Percentiles rank a stretch among this genome's conserved stretches.
Evolutionary conservation across 2,113 vertebrate species (phyloP).

Genomic region (Nestor notabilis): DNA sequence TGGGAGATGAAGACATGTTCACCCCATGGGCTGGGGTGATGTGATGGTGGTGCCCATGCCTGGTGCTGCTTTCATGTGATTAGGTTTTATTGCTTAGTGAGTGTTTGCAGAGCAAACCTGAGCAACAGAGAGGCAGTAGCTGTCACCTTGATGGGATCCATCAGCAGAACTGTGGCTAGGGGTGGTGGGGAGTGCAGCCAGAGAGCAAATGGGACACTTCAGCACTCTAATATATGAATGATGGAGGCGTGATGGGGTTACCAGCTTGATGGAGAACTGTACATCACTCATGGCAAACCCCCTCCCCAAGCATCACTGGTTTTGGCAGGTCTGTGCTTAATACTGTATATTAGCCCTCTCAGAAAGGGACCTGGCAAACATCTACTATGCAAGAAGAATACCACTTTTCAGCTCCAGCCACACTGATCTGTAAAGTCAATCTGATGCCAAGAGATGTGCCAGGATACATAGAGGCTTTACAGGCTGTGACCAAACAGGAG

Average conservation of each 20-base stretch:
- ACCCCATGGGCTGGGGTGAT: background rate
- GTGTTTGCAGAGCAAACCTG: background rate
- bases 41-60: fast-evolving
- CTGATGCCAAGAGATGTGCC: background rate
- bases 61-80: background rate
- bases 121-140: background rate
- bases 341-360: background rate
- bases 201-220: background rate
- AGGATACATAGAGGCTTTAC: background rate
- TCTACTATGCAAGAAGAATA: background rate
- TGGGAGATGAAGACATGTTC: background rate
- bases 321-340: background rate
- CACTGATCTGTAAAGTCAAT: background rate
- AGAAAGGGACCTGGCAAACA: background rate
- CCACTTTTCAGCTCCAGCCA: background rate
- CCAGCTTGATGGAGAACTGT: fast-evolving
- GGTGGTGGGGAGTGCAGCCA: background rate
- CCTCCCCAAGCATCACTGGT: background rate
- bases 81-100: background rate
- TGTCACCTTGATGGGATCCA: background rate
- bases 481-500: background rate
- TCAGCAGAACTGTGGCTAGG: fast-evolving
- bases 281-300: background rate
- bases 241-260: background rate
- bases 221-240: background rate